Evolutionary conservation across 1,140 invertebrate genomes (phyloP).

Genomic region (Cotesia typhae): DNA sequence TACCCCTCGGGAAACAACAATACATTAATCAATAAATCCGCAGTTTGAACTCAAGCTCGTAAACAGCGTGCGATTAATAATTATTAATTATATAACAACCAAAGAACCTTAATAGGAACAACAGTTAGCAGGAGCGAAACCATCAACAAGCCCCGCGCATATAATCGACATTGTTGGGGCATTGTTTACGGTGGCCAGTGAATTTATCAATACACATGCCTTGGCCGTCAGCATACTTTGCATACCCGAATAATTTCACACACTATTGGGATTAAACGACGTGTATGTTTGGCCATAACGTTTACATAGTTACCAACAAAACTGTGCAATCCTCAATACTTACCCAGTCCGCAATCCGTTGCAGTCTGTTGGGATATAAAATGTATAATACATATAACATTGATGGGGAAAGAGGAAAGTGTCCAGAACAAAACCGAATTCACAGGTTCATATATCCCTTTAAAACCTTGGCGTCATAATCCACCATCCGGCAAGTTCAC

Average conservation of each 20-base stretch:
- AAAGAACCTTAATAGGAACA: slow-evolving; percentile 50
- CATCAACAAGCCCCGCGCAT: slow-evolving; percentile 30
- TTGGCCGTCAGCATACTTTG: not conserved
- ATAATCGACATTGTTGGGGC: slow-evolving; percentile 64
- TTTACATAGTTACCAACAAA: slow-evolving; percentile 19
- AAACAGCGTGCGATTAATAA: not conserved
- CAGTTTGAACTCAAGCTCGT: too few relatives aligned
- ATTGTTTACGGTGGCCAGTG: slow-evolving; percentile 57
- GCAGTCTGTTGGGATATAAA: not conserved
- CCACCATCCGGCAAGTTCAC: slow-evolving; percentile 32
- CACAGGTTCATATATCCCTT: slow-evolving; percentile 9
- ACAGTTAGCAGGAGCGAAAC: slow-evolving; percentile 45
- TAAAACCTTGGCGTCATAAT: slow-evolving; percentile 33
- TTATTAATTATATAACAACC: not conserved
- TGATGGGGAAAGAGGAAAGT: not conserved
- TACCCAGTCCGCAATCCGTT: not conserved
- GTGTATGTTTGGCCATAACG: not conserved
- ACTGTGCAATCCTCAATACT: too few relatives aligned
- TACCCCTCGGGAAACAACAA: too few relatives aligned
- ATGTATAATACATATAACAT: too few relatives aligned
- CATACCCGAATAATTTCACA: slow-evolving; percentile 20
- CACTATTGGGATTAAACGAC: not conserved
- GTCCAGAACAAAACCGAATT: not conserved
- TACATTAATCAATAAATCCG: too few relatives aligned
- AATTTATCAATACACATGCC: slow-evolving; percentile 60